Evolutionary conservation across 35 echinoderm and acorn worm species (phyloP).

Genomic region (Ophiothrix spiculata): DNA sequence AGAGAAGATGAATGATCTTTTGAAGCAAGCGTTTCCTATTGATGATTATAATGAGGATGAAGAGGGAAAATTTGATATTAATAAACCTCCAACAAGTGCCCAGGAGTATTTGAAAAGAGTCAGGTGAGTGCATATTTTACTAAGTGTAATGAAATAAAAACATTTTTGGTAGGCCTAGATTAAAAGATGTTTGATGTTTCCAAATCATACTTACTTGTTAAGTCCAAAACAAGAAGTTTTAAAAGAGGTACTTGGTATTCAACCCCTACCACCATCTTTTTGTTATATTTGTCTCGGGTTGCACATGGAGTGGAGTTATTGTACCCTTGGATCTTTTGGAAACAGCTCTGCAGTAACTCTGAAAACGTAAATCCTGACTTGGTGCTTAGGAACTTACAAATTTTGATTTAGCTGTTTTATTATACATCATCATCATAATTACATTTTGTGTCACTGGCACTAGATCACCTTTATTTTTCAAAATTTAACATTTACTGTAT

Average conservation of each 20-base stretch:
- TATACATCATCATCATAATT: no score
- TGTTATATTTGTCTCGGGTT: not conserved
- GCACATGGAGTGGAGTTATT: no score
- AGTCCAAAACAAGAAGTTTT: not conserved
- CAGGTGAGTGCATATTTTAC: conserved; percentile 16
- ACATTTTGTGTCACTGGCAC: no score
- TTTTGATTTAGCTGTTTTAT: no score
- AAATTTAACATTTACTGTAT: no score
- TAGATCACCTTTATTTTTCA: no score
- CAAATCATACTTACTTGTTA: not conserved
- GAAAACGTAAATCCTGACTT: no score
- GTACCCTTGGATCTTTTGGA: no score
- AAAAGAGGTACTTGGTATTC: not conserved
- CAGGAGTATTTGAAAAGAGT: conserved; percentile 62
- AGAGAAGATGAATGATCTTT: conserved; percentile 14
- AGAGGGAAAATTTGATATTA: conserved; percentile 11
- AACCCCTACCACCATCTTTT: not conserved
- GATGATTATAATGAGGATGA: not conserved
- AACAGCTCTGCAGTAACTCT: no score
- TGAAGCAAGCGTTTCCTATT: conserved; percentile 3
- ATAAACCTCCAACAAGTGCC: conserved; percentile 46
- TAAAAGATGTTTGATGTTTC: not conserved
- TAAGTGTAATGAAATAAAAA: not conserved
- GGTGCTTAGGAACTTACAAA: no score
- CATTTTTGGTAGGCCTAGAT: not conserved